Percentiles rank a stretch among this genome's conserved stretches.
These are phyloP conservation scores for Neodontobutis hainanensis DNA, from an alignment of 2,113 vertebrate species.

Conservation along the genomic window DNA sequence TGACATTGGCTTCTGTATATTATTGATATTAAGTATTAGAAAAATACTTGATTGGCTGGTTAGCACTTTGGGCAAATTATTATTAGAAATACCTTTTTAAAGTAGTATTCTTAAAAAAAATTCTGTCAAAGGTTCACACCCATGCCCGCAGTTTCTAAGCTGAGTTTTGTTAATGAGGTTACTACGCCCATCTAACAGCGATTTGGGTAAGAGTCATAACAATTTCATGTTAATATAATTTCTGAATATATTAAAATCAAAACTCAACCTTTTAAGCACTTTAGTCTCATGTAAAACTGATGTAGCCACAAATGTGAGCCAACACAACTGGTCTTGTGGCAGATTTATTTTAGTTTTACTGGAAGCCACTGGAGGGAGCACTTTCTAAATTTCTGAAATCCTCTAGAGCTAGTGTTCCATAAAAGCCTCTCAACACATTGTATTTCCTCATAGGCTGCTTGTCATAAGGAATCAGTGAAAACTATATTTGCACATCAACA, in stretches of 20 bases:
- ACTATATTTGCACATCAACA: conserved; percentile 42
- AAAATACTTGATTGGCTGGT: conserved; percentile 48
- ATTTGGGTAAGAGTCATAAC: background rate
- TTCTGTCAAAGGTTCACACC: conserved; percentile 16
- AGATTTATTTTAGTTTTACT: conserved; percentile 33
- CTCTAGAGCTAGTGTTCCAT: background rate
- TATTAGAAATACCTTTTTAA: conserved; percentile 26
- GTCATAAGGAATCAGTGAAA: conserved; percentile 23
- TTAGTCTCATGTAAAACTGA: conserved; percentile 52
- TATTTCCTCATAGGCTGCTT: conserved; percentile 18
- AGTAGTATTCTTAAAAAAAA: conserved; percentile 9
- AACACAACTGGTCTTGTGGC: conserved; percentile 24
- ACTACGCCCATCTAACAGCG: background rate
- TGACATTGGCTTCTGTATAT: conserved; percentile 61
- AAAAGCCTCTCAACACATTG: background rate
- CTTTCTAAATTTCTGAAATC: conserved; percentile 23
- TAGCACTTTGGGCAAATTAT: conserved; percentile 67
- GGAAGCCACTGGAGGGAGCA: conserved; percentile 42
- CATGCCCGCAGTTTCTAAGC: too few species aligned
- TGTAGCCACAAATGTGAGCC: conserved; percentile 10
- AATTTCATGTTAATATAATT: conserved; percentile 10
- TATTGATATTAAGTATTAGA: conserved; percentile 49
- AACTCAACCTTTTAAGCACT: conserved; percentile 64
- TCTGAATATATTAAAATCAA: conserved; percentile 8
- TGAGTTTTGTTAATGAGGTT: conserved; percentile 3